phyloP scores from a whole-genome alignment of 2,888 invertebrate species.

The Morpho achilles region DNA sequence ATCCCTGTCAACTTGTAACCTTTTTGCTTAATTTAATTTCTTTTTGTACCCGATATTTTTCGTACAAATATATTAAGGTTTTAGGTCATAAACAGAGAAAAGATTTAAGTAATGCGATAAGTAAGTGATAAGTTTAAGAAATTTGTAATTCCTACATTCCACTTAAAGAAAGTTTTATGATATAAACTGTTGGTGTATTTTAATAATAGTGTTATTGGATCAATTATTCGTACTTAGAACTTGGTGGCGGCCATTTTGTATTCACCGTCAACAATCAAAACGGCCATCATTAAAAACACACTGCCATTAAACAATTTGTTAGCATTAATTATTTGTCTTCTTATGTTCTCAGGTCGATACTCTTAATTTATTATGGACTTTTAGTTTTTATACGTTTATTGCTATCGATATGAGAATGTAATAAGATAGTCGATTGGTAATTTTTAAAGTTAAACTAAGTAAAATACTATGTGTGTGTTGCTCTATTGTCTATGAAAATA shows the following conservation, averaged over 20 bases:
- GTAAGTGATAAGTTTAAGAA: constrained; percentile 21
- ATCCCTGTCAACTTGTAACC: not conserved
- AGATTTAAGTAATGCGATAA: constrained; percentile 14
- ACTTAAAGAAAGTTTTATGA: constrained; percentile 35
- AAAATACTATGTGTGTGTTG: constrained; percentile 35
- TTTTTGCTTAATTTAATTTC: constrained; percentile 7
- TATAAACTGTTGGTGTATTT: constrained; percentile 42
- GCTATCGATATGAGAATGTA: constrained; percentile 17
- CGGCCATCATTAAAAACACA: constrained; percentile 49
- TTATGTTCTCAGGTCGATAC: constrained; percentile 19
- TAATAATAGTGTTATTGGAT: constrained; percentile 50
- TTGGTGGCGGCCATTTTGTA: constrained; percentile 53
- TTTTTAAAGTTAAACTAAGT: constrained; percentile 32
- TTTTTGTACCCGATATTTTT: constrained; percentile 27
- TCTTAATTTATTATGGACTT: constrained; percentile 14
- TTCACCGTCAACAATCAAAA: constrained; percentile 29
- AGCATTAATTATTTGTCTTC: constrained; percentile 12
- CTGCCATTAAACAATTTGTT: constrained; percentile 53
- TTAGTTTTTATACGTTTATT: constrained; percentile 3
- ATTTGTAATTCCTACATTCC: constrained; percentile 46
- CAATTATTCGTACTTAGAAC: constrained; percentile 71
- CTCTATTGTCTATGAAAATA: constrained; percentile 35
- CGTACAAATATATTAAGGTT: constrained; percentile 31
- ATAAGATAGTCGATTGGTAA: constrained; percentile 25
- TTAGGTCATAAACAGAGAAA: constrained; percentile 15